Evolutionary conservation across 2,888 invertebrate genomes (phyloP).

Genomic region (Drosophila maculinotata): DNA sequence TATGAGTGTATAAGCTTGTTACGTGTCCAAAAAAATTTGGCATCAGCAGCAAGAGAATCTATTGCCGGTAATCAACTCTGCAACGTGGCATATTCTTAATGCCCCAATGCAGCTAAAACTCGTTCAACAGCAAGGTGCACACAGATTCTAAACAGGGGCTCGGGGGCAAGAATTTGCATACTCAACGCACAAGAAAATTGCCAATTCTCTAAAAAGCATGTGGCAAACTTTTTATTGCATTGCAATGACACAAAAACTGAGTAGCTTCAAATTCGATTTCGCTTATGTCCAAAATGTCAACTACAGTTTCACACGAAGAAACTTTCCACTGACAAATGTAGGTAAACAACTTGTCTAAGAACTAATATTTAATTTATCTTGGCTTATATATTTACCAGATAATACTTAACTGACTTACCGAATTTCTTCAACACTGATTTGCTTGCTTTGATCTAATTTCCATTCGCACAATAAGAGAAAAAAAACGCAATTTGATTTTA

Average conservation of each 20-base stretch:
- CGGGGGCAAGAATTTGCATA: conserved; percentile 4
- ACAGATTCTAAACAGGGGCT: too few species aligned
- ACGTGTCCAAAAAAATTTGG: neutral
- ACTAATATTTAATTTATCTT: too few species aligned
- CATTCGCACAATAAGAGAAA: too few species aligned
- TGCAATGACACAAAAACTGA: neutral
- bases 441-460: too few species aligned
- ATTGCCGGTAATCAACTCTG: conserved; percentile 4
- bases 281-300: too few species aligned
- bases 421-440: too few species aligned
- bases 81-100: neutral
- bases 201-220: neutral
- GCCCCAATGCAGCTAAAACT: neutral
- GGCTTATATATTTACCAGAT: too few species aligned
- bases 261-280: too few species aligned
- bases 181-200: conserved; percentile 1
- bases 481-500: conserved; percentile 7
- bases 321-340: too few species aligned
- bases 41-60: conserved; percentile 1
- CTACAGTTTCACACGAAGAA: too few species aligned
- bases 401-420: too few species aligned
- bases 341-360: too few species aligned
- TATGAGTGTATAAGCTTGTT: neutral
- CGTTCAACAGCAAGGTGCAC: neutral
- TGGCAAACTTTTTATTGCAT: neutral